These are phyloP conservation scores for Lasiommata megera DNA, from an alignment of 2,888 invertebrate species.

Conservation along the genomic window DNA sequence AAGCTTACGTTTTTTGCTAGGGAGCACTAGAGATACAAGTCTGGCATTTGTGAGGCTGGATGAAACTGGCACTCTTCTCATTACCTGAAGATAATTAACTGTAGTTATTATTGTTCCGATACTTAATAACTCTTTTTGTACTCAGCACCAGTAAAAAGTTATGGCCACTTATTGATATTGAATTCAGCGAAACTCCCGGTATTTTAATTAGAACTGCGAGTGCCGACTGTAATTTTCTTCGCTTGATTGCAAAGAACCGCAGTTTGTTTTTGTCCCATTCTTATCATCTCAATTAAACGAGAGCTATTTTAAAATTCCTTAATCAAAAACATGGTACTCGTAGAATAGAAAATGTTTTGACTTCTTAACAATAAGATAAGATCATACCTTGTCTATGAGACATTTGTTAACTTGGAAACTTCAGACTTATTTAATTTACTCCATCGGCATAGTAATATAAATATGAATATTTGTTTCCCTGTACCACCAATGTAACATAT, in stretches of 20 bases:
- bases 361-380: slow-evolving; percentile 5
- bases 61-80: too few species aligned
- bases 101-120: too few species aligned
- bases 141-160: not conserved
- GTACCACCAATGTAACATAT: too few species aligned
- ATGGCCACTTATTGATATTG: not conserved
- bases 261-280: slow-evolving; percentile 6
- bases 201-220: slow-evolving; percentile 29
- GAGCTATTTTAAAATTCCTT: slow-evolving; percentile 8
- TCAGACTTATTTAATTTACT: too few species aligned
- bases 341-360: slow-evolving; percentile 2
- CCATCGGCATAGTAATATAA: too few species aligned
- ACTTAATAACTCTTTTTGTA: not conserved
- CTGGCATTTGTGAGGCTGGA: too few species aligned
- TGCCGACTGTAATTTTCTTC: slow-evolving; percentile 23
- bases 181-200: slow-evolving; percentile 28
- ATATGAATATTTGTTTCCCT: too few species aligned
- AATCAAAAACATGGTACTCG: slow-evolving; percentile 1
- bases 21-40: too few species aligned
- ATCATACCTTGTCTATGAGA: not conserved
- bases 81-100: too few species aligned
- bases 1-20: too few species aligned
- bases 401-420: too few species aligned
- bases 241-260: slow-evolving; percentile 15
- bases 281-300: slow-evolving; percentile 3